These are phyloP conservation scores for Hylyphantes graminicola DNA, from an alignment of 1,140 invertebrate species.

Conservation along the genomic window DNA sequence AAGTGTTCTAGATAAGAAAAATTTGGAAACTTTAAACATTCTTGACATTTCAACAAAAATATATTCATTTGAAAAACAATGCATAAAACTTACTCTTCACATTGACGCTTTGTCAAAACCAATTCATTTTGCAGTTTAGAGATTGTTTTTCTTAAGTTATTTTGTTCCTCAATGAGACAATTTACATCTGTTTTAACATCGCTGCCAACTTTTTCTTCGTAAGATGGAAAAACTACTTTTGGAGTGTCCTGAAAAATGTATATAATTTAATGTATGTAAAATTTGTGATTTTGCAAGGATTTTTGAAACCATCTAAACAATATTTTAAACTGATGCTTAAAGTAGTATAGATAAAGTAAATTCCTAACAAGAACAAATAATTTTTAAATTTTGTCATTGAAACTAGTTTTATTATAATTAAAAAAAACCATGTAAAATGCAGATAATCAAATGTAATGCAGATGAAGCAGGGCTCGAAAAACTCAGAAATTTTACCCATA, in stretches of 20 bases:
- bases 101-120: background rate
- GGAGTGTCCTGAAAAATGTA: background rate
- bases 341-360: too few relatives aligned
- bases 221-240: background rate
- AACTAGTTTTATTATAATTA: too few relatives aligned
- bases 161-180: constrained; percentile 10
- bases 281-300: background rate
- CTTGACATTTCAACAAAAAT: background rate
- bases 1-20: too few relatives aligned
- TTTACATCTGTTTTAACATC: constrained; percentile 13
- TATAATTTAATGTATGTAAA: background rate
- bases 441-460: too few relatives aligned
- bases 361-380: too few relatives aligned
- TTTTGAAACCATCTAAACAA: background rate
- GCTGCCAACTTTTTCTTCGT: background rate
- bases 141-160: constrained; percentile 8
- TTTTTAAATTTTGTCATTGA: too few relatives aligned
- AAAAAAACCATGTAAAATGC: too few relatives aligned
- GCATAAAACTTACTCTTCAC: constrained; percentile 18
- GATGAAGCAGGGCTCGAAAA: too few relatives aligned
- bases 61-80: background rate
- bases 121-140: constrained; percentile 19
- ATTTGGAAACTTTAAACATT: too few relatives aligned
- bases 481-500: too few relatives aligned
- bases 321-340: too few relatives aligned